phyloP scores from a whole-genome alignment of 2,113 vertebrate genomes.

The Uria aalge region DNA sequence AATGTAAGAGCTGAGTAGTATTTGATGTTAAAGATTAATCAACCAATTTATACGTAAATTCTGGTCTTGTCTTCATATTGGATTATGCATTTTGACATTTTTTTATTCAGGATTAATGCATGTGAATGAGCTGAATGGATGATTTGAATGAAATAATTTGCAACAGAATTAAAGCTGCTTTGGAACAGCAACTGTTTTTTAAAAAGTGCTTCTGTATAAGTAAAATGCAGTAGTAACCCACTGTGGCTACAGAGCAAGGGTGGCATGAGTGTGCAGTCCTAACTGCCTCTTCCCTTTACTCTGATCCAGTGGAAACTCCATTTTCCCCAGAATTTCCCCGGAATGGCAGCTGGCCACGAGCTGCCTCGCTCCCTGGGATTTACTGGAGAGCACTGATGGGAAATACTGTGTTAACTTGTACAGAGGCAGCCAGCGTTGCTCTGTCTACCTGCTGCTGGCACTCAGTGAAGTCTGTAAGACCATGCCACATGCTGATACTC shows the following conservation, averaged over 20 bases:
- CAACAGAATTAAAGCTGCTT: neutral
- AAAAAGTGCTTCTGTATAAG: neutral
- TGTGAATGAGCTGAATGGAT: neutral
- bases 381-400: neutral
- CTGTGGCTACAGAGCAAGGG: neutral
- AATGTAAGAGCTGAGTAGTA: neutral
- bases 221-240: neutral
- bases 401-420: neutral
- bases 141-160: neutral
- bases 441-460: neutral
- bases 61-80: neutral
- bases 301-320: neutral
- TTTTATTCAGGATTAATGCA: neutral
- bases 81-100: neutral
- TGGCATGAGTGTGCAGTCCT: neutral
- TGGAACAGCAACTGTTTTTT: neutral
- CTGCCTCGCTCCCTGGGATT: neutral
- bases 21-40: neutral
- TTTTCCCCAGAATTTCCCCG: neutral
- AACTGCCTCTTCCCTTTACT: neutral
- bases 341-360: neutral
- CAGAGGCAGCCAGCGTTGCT: neutral
- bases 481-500: rapidly evolving
- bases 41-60: neutral
- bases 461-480: neutral